Evolutionary conservation across 2,113 vertebrate genomes (phyloP).

Genomic region (Melanocharis versteri): DNA sequence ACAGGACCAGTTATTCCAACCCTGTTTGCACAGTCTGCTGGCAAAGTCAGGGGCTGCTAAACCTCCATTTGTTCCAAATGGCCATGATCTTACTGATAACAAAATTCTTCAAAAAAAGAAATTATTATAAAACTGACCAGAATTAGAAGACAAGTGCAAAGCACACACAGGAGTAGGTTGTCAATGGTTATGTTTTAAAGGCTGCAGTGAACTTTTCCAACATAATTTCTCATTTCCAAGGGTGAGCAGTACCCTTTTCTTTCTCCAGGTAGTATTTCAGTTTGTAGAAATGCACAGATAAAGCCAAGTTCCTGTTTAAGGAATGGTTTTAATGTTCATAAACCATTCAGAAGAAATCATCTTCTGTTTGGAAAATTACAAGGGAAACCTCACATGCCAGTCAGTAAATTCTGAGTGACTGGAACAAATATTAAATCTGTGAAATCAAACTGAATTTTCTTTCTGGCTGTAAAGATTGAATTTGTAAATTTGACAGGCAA

Average conservation of each 20-base stretch:
- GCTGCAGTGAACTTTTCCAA: background rate
- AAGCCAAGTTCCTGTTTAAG: background rate
- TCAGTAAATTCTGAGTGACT: slow-evolving; percentile 55
- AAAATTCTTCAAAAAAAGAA: background rate
- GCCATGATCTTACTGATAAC: background rate
- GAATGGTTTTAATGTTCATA: background rate
- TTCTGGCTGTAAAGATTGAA: slow-evolving; percentile 66
- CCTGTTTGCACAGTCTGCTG: background rate
- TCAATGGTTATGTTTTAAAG: background rate
- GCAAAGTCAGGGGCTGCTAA: background rate
- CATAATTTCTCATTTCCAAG: background rate
- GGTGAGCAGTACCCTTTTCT: background rate
- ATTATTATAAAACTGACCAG: background rate
- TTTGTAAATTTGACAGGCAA: slow-evolving; percentile 72
- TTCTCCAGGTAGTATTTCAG: background rate
- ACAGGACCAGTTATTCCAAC: background rate
- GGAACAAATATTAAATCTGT: slow-evolving; percentile 65
- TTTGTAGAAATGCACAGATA: background rate
- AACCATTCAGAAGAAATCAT: background rate
- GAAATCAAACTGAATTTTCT: slow-evolving; percentile 73
- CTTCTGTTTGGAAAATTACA: background rate
- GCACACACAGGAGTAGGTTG: background rate
- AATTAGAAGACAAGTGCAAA: background rate
- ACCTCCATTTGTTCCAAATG: background rate
- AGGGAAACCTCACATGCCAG: background rate